A percentile compares a stretch with the other conserved stretches of the same genome.
Conservation (phyloP, 2,797 vertebrate species). For the Rallus crepitans region DNA sequence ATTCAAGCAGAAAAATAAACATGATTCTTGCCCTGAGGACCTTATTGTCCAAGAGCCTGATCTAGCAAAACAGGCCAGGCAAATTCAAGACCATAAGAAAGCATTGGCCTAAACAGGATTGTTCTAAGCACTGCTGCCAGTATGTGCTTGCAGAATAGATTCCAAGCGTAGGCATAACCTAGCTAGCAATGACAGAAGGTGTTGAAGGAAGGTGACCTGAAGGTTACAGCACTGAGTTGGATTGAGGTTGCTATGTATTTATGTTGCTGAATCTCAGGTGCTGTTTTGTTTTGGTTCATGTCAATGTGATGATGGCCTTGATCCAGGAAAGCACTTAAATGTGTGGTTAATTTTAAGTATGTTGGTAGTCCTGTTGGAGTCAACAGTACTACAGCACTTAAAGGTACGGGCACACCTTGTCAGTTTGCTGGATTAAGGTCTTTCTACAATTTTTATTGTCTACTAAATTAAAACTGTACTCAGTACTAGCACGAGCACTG, state of each 20-base stretch:
- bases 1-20: constrained; percentile 38
- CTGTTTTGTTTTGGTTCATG: constrained; percentile 36
- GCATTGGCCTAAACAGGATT: neutral
- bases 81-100: neutral
- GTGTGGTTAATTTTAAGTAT: neutral
- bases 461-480: neutral
- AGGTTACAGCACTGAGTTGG: constrained; percentile 20
- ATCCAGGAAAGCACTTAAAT: constrained; percentile 42
- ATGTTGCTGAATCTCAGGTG: constrained; percentile 33
- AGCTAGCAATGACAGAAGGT: neutral
- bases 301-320: neutral
- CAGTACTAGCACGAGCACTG: neutral
- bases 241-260: constrained; percentile 28
- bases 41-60: neutral
- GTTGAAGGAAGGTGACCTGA: constrained; percentile 16
- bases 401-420: neutral
- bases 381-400: neutral
- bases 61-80: constrained; percentile 17
- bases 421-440: neutral
- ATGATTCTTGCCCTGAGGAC: constrained; percentile 1
- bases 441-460: neutral
- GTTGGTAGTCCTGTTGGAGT: neutral
- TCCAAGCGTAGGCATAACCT: neutral
- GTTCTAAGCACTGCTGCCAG: neutral
- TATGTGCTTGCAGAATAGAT: neutral